phyloP scores from a whole-genome alignment of 2,113 vertebrate genomes.

The Corvus moneduloides region DNA sequence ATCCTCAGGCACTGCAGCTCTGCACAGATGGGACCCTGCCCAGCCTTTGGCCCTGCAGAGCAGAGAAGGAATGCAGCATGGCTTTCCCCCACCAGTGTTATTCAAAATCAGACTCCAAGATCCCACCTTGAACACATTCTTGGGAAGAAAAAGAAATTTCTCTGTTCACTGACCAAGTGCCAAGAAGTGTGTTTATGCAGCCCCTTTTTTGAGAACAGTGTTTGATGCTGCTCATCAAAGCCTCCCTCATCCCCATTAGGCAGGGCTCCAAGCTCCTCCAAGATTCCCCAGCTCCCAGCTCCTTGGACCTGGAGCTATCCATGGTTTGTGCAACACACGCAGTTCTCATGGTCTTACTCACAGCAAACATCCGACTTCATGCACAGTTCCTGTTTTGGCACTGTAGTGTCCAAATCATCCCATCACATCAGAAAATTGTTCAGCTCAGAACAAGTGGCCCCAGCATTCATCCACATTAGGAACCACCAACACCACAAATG shows the following conservation, averaged over 20 bases:
- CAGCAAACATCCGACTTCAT: background rate
- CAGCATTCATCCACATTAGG: background rate
- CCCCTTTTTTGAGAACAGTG: background rate
- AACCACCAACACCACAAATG: background rate
- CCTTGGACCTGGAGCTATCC: constrained; percentile 7
- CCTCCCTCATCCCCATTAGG: background rate
- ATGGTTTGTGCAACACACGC: background rate
- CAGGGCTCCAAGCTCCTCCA: background rate
- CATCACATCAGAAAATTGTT: background rate
- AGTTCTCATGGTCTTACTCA: background rate
- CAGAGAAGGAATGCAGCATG: background rate
- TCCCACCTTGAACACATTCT: background rate
- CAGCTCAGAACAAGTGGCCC: background rate
- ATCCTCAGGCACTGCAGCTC: background rate
- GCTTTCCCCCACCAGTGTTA: background rate
- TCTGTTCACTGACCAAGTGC: background rate
- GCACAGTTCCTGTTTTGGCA: background rate
- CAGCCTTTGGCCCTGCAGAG: background rate
- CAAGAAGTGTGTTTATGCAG: background rate
- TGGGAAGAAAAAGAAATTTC: background rate
- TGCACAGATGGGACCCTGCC: background rate
- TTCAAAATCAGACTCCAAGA: background rate
- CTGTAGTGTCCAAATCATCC: background rate
- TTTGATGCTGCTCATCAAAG: background rate
- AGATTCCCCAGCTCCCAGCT: background rate